Base-by-base conservation (phyloP, 2,888 invertebrate genomes). In the Sminthurides aquaticus region DNA sequence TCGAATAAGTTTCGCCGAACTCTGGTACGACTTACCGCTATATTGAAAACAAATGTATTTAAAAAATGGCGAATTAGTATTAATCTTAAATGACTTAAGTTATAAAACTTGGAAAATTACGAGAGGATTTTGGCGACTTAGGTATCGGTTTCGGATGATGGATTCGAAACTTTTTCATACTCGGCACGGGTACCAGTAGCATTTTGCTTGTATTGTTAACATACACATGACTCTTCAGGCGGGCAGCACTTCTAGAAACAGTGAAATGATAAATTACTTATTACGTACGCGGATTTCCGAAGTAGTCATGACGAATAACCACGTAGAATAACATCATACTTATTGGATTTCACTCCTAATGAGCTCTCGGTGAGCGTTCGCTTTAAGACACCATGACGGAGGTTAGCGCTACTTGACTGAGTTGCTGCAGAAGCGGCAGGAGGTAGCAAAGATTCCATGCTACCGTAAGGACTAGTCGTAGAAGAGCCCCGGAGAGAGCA, bases 151-250 rank as follows among this genome's bases (percentile, higher is more conserved):
- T 52, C 43, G 18, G 8, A 28, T 48, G 27, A 20, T 63, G 57
- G 3, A 28, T 43, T 25, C 8, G 20, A 2, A 62, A 34, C 24
- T 62, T 62, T 15, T 34, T 27, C 18, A 55, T 18, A 22, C 55
- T 62, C 2, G 54, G 52, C 8, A 25, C 54, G 1, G 64, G 55
- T 25, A 64, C 64, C 55, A 64, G 11, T 15, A 64, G 22, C 60
- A 58, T 49, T 43, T 64, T 64, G 22, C 64, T 68, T 11, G 68
- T 64, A 56, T 68, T 68, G 34, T 64, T 65, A 27, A 65, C 66
- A 54, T 59, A 62, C 1, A 66, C 52, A 43, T 65, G 65, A 27
- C 66, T 68, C 20, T 65, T 49, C 27, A 59, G 57, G 3, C 68
- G 60, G 28, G 58, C 57, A 15, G 43, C 27, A 28, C 58, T 63